phyloP scores from a whole-genome alignment of 2,797 vertebrate genomes.

The Dendrocincla fuliginosa region DNA sequence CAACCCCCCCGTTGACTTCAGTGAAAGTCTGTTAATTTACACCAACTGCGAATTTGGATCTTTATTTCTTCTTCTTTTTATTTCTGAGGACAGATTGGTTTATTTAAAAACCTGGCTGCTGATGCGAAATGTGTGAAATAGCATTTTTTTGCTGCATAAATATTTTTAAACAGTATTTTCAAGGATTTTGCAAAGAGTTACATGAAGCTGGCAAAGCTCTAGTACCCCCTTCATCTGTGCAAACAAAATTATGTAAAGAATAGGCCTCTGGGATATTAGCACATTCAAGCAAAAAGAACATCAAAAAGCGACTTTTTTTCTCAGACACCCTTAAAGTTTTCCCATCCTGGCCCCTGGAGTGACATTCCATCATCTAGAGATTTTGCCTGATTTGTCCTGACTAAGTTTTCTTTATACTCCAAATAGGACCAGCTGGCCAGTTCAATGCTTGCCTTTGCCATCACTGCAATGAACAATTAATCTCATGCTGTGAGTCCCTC shows the following conservation, averaged over 20 bases:
- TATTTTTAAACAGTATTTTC: constrained; percentile 63
- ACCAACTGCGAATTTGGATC: constrained; percentile 44
- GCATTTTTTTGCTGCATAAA: constrained; percentile 42
- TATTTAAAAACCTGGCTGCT: constrained; percentile 62
- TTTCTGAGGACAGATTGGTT: constrained; percentile 57
- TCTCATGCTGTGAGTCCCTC: neutral
- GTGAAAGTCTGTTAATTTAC: constrained; percentile 54
- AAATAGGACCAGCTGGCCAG: neutral
- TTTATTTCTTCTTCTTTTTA: constrained; percentile 59
- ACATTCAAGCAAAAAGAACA: constrained; percentile 1
- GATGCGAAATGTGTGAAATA: constrained; percentile 58
- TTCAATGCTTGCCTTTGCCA: constrained; percentile 17
- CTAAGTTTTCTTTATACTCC: neutral
- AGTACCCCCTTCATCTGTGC: constrained; percentile 10
- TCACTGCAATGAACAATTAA: constrained; percentile 33
- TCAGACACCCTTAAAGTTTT: neutral
- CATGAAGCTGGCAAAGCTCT: constrained; percentile 31
- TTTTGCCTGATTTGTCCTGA: constrained; percentile 24
- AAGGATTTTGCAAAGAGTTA: constrained; percentile 59
- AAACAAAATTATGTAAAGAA: constrained; percentile 57
- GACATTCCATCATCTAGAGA: neutral
- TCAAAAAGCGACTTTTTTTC: neutral
- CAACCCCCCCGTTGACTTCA: constrained; percentile 13
- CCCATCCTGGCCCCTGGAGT: neutral
- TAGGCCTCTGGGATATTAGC: neutral